Conservation (phyloP, 1,140 invertebrate species). For the Zelostemma sp. region DNA sequence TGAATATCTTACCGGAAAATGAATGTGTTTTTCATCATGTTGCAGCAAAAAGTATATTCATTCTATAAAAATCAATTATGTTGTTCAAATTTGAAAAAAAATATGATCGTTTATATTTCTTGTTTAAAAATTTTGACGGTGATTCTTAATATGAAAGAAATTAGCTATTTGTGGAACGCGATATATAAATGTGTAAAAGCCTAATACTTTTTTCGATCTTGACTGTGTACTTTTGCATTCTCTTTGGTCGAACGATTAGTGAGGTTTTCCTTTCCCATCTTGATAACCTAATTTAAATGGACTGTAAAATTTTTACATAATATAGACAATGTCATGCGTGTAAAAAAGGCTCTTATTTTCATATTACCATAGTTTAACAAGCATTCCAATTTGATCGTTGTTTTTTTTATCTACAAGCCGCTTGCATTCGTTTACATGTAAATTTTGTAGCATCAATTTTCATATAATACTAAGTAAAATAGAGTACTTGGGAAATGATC, state of each 20-base stretch:
- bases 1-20: not conserved
- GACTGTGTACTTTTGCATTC: conserved; percentile 24
- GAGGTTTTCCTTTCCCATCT: conserved; percentile 25
- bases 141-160: not conserved
- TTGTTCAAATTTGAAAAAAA: not conserved
- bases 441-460: no score
- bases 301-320: conserved; percentile 28
- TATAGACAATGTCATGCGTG: conserved; percentile 22
- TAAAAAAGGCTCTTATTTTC: no score
- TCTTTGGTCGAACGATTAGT: conserved; percentile 38
- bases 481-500: no score
- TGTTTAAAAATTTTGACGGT: not conserved
- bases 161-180: not conserved
- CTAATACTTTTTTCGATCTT: conserved; percentile 34
- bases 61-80: not conserved
- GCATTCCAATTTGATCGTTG: no score
- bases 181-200: conserved; percentile 14
- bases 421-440: no score
- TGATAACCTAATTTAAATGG: conserved; percentile 33
- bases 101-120: not conserved
- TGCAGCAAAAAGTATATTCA: not conserved
- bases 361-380: no score
- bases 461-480: no score
- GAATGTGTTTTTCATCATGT: not conserved
- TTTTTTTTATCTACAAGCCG: no score